These are phyloP conservation scores for Meghimatium bilineatum DNA, from an alignment of 2,888 invertebrate genomes.

Conservation along the genomic window DNA sequence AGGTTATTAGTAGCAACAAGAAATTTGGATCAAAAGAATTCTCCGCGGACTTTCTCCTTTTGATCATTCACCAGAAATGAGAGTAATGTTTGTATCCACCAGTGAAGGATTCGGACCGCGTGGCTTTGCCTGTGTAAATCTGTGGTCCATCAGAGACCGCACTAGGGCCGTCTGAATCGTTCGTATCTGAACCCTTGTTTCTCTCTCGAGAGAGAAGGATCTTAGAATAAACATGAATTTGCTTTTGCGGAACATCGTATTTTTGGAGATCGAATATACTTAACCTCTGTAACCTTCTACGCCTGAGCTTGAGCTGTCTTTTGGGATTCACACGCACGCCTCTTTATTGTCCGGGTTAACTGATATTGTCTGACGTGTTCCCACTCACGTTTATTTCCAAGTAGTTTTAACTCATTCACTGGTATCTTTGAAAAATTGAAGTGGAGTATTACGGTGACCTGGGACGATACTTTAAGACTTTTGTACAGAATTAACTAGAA, in stretches of 20 bases:
- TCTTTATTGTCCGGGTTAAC: constrained; percentile 10
- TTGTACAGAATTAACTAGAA: too few relatives aligned
- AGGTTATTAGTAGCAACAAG: constrained; percentile 27
- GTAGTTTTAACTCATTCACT: background rate
- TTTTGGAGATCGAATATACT: constrained; percentile 26
- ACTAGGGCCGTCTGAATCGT: background rate
- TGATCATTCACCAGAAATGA: constrained; percentile 7
- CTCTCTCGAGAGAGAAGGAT: constrained; percentile 14
- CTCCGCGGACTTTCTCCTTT: background rate
- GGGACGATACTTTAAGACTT: too few relatives aligned
- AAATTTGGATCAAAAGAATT: constrained; percentile 21
- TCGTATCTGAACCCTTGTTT: background rate
- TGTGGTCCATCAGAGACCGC: constrained; percentile 7
- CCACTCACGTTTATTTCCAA: background rate
- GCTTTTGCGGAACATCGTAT: constrained; percentile 22
- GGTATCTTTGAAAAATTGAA: background rate
- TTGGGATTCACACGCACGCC: constrained; percentile 39
- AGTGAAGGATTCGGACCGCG: background rate
- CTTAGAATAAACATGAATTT: constrained; percentile 39
- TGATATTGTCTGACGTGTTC: background rate
- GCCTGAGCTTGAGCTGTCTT: background rate
- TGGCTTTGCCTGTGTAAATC: constrained; percentile 7
- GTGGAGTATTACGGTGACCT: background rate
- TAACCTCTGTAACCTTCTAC: constrained; percentile 16
- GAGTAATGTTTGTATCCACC: constrained; percentile 18